Base-by-base conservation (phyloP, 2,113 vertebrate genomes). In the Falco punctatus region DNA sequence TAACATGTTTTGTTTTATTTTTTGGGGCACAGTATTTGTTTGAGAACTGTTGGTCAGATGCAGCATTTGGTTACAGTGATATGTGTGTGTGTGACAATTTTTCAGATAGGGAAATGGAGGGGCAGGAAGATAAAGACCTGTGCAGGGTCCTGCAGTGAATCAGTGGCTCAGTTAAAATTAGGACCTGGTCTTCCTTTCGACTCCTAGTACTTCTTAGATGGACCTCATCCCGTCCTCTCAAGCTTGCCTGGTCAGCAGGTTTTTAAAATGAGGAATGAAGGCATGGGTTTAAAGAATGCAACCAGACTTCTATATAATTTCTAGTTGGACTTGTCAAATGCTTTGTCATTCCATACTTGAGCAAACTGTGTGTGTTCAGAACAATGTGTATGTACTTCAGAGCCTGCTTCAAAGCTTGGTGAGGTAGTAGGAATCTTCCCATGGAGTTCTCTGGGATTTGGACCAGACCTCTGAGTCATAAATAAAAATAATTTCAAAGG, bases 31-130 rank as follows among this genome's bases (percentile, higher is more conserved):
- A 58, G 85, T 91, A 83, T 97, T 97, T 96, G 55, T 90, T 94
- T 89, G 79, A 87, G 95, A 96, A 81, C 94, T 59, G 74, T 81
- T 92, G 71, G n/a, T 94, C 92, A 40, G 52, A 78, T 81, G 82
- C 64, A 94, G 74, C 81, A 72, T 95, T 97, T 97, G 88, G 52
- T 96, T 96, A 96, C 84, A 85, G 96, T 82, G 90, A 81, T 94
- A 30, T 38, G 14, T 44, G 17, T 54, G 62, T 54, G 62, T 96
- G 83, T 95, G 95, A 87, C 93, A 77, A 52, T 92, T 97, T 96
- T 96, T 92, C 94, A 95, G 89, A 87, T 55, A 86, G 88, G 70
- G 75, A 91, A 96, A 70, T 51, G 69, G 90, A 92, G 69, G 38
- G 89, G 54, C 62, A 81, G 86, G 79, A 96, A 95, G 86, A 94